phyloP scores from a whole-genome alignment of 2,797 vertebrate genomes.

The Pogoniulus pusillus region DNA sequence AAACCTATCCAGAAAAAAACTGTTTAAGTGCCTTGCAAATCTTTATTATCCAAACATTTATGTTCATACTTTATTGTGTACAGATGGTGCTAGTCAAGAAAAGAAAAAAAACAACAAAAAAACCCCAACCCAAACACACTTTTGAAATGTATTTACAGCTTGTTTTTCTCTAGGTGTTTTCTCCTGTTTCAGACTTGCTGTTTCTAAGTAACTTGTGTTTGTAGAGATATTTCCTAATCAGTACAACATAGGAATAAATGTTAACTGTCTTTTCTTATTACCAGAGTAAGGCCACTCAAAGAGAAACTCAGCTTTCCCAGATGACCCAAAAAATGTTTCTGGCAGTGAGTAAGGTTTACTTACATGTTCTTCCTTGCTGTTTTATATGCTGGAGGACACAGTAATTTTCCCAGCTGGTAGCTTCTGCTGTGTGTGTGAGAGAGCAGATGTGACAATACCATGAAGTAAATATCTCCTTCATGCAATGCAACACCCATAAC shows the following conservation, averaged over 20 bases:
- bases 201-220: conserved; percentile 84
- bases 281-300: conserved; percentile 77
- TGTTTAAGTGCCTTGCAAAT: conserved; percentile 97
- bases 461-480: neutral
- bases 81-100: conserved; percentile 90
- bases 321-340: conserved; percentile 12
- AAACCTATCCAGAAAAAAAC: conserved; percentile 75
- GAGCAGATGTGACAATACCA: neutral
- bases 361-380: neutral
- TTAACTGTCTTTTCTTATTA: conserved; percentile 83
- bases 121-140: conserved; percentile 30
- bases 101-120: conserved; percentile 70
- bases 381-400: neutral
- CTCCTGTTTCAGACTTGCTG: conserved; percentile 81
- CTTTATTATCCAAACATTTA: conserved; percentile 85
- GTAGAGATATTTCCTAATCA: conserved; percentile 78
- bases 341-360: conserved; percentile 11
- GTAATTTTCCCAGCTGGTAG: neutral
- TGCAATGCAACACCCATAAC: neutral
- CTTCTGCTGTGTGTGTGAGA: neutral
- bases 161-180: conserved; percentile 83
- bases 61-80: conserved; percentile 85
- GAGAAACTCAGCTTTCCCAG: conserved; percentile 26
- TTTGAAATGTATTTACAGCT: conserved; percentile 78
- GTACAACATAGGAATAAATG: conserved; percentile 81